phyloP scores from a whole-genome alignment of 2,888 invertebrate species.

The Thereva nobilitata region DNA sequence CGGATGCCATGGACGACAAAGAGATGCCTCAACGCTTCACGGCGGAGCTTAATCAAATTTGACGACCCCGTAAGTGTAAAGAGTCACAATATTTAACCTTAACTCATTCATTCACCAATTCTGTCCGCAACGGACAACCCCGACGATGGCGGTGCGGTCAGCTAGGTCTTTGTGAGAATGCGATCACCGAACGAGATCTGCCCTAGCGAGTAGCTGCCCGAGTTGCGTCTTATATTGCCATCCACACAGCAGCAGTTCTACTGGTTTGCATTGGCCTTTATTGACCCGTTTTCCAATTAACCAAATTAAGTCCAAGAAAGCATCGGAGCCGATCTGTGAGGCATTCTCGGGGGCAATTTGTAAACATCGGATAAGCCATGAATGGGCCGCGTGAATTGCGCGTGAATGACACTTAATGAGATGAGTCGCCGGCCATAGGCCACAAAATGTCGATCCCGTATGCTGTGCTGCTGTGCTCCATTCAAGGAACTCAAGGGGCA shows the following conservation, averaged over 20 bases:
- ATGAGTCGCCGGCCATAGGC: slow-evolving; percentile 22
- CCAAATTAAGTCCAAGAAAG: slow-evolving; percentile 43
- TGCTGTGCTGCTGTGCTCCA: slow-evolving; percentile 4
- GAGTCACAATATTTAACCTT: slow-evolving; percentile 49
- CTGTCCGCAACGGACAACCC: slow-evolving; percentile 5
- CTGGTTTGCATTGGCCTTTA: slow-evolving; percentile 57
- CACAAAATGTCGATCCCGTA: slow-evolving; percentile 17
- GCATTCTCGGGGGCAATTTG: slow-evolving; percentile 23
- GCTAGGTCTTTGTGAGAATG: slow-evolving; percentile 17
- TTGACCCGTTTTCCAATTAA: slow-evolving; percentile 60
- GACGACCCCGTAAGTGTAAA: slow-evolving; percentile 47
- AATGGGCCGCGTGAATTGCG: slow-evolving; percentile 9
- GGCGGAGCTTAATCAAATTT: slow-evolving; percentile 46
- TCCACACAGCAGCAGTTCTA: neutral
- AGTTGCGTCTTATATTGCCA: slow-evolving; percentile 7
- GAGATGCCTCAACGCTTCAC: neutral
- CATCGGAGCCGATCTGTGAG: slow-evolving; percentile 18
- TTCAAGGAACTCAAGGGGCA: neutral
- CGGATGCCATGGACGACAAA: too few species aligned
- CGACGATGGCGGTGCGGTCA: slow-evolving; percentile 23
- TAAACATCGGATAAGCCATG: slow-evolving; percentile 9
- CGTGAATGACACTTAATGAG: slow-evolving; percentile 31
- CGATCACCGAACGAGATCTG: slow-evolving; percentile 11
- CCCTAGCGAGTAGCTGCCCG: neutral
- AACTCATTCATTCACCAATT: slow-evolving; percentile 43